phyloP scores from a whole-genome alignment of 2,888 invertebrate species.

The Linnaemya tessellans region DNA sequence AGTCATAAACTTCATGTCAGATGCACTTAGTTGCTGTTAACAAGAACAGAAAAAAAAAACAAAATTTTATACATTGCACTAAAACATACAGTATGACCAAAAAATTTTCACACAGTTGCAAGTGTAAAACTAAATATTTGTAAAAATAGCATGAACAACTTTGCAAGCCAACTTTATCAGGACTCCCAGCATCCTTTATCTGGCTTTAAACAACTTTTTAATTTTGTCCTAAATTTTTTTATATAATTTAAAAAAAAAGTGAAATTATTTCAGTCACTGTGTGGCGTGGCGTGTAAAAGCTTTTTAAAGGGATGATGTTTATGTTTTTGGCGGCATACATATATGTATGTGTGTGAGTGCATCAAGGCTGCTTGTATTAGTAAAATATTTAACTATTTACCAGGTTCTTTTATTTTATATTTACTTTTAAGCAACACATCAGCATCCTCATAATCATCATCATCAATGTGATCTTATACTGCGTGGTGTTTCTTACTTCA shows the following conservation, averaged over 20 bases:
- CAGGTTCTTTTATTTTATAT: conserved; percentile 32
- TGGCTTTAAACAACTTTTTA: too few species aligned
- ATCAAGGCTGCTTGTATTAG: conserved; percentile 3
- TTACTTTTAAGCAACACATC: conserved; percentile 26
- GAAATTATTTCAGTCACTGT: conserved; percentile 3
- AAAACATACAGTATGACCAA: not conserved
- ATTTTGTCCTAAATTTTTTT: too few species aligned
- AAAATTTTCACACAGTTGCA: not conserved
- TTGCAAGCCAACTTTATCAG: not conserved
- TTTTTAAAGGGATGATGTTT: conserved; percentile 4
- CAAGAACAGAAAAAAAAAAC: not conserved
- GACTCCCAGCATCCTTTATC: too few species aligned
- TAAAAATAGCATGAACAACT: not conserved
- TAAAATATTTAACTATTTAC: conserved; percentile 44
- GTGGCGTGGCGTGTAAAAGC: conserved; percentile 20
- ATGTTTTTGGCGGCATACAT: conserved; percentile 4
- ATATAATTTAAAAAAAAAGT: too few species aligned
- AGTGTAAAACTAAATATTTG: not conserved
- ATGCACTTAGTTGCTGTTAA: conserved; percentile 58
- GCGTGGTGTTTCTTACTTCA: conserved; percentile 18
- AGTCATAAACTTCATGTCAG: conserved; percentile 59
- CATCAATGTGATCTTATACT: conserved; percentile 54
- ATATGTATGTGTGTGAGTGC: not conserved
- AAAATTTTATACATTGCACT: conserved; percentile 33
- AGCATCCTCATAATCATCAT: too few species aligned